phyloP scores from a whole-genome alignment of 1,140 invertebrate genomes.

The Oedothorax gibbosus region DNA sequence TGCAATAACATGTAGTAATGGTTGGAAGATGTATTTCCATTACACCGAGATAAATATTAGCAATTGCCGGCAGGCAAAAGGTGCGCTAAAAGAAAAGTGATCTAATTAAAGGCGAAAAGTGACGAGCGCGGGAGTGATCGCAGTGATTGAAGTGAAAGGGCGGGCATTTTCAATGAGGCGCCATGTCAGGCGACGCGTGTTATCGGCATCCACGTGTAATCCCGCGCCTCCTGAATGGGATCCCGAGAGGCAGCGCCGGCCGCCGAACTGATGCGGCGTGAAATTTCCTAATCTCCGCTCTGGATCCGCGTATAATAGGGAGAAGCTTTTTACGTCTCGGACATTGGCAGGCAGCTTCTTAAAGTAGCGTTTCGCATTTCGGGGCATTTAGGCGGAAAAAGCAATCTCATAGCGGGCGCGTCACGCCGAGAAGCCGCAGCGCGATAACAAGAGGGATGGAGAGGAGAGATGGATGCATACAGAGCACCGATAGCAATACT shows the following conservation, averaged over 20 bases:
- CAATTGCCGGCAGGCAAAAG: too few relatives aligned
- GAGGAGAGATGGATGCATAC: too few relatives aligned
- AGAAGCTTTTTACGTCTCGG: constrained; percentile 55
- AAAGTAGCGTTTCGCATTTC: constrained; percentile 59
- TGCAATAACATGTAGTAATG: too few relatives aligned
- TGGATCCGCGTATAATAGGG: constrained; percentile 35
- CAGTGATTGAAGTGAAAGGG: constrained; percentile 53
- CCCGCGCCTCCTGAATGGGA: constrained; percentile 46
- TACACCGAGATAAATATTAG: too few relatives aligned
- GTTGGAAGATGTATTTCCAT: too few relatives aligned
- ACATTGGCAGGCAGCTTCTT: constrained; percentile 51
- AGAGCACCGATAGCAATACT: too few relatives aligned
- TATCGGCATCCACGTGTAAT: constrained; percentile 53
- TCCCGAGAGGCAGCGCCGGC: constrained; percentile 39
- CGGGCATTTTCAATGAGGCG: constrained; percentile 57
- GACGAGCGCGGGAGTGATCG: constrained; percentile 9
- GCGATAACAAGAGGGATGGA: constrained; percentile 51
- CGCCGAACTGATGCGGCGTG: constrained; percentile 58
- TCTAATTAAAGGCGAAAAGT: constrained; percentile 36
- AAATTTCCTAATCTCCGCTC: constrained; percentile 59
- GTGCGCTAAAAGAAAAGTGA: too few relatives aligned
- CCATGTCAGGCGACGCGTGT: constrained; percentile 31
- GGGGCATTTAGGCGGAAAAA: constrained; percentile 59
- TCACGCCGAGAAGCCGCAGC: constrained; percentile 51
- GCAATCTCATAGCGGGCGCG: constrained; percentile 55